Conservation (phyloP, 2,113 vertebrate genomes). For the Bufo gargarizans region DNA sequence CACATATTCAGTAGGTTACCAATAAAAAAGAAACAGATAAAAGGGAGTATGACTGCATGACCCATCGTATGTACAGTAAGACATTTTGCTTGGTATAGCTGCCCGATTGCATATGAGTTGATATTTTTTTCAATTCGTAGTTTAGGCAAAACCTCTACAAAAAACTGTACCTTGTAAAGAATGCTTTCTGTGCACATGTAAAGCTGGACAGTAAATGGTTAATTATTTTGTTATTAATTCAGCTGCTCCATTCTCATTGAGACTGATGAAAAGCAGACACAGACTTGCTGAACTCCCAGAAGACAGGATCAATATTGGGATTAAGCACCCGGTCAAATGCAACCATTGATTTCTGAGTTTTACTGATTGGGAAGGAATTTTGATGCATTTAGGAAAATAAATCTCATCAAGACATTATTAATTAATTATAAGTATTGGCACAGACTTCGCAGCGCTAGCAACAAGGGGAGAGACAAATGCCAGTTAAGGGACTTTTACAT, state of each 20-base stretch:
- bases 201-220: neutral
- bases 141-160: neutral
- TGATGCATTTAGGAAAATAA: conserved; percentile 57
- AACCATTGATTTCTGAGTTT: conserved; percentile 54
- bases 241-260: conserved; percentile 26
- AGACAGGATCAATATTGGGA: conserved; percentile 58
- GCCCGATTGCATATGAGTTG: too few species aligned
- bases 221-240: conserved; percentile 54
- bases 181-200: neutral
- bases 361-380: conserved; percentile 57
- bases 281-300: conserved; percentile 55
- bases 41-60: too few species aligned
- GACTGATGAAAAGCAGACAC: conserved; percentile 48
- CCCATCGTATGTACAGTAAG: too few species aligned
- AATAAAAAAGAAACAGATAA: too few species aligned
- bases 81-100: too few species aligned
- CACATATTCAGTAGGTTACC: too few species aligned
- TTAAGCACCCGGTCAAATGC: conserved; percentile 56
- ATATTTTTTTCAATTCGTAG: neutral
- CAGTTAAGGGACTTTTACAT: neutral
- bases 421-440: conserved; percentile 51
- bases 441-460: neutral
- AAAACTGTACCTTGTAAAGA: too few species aligned
- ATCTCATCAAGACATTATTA: conserved; percentile 56
- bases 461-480: neutral